Evolutionary conservation across 1,140 invertebrate species (phyloP).

Genomic region (Coelopa frigida): DNA sequence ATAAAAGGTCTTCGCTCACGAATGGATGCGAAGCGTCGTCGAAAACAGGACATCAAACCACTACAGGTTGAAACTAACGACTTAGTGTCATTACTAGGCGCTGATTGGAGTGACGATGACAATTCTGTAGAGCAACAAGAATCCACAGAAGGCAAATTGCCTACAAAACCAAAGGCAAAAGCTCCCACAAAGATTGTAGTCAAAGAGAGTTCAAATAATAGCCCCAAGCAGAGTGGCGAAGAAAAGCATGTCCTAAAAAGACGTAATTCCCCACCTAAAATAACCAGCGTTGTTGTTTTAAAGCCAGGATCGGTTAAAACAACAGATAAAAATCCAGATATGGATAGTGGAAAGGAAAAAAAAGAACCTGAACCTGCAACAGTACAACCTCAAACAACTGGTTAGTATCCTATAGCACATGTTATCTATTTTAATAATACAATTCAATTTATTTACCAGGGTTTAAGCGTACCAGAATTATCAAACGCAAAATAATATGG

Average conservation of each 20-base stretch:
- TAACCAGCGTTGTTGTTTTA: constrained; percentile 8
- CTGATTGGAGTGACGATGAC: constrained; percentile 39
- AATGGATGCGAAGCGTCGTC: constrained; percentile 16
- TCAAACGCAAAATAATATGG: constrained; percentile 62
- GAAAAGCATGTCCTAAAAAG: constrained; percentile 19
- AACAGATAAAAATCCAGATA: neutral
- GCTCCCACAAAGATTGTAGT: too few species aligned
- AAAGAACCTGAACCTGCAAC: neutral
- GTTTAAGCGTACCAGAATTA: constrained; percentile 46
- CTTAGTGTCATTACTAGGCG: constrained; percentile 17
- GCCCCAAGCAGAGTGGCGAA: constrained; percentile 10
- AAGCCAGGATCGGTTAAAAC: neutral
- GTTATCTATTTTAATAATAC: neutral
- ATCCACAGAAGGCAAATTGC: too few species aligned
- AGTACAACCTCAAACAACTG: constrained; percentile 24
- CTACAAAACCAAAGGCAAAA: too few species aligned
- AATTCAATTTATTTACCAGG: constrained; percentile 15
- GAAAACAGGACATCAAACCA: constrained; percentile 24
- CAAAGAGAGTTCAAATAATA: too few species aligned
- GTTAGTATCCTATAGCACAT: constrained; percentile 38
- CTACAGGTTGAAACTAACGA: constrained; percentile 26
- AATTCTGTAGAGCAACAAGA: too few species aligned
- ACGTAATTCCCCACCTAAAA: neutral
- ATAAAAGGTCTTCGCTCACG: constrained; percentile 24
- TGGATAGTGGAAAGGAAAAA: neutral